These are phyloP conservation scores for Neolamprologus falcicula DNA, from an alignment of 2,113 vertebrate species.

Conservation along the genomic window DNA sequence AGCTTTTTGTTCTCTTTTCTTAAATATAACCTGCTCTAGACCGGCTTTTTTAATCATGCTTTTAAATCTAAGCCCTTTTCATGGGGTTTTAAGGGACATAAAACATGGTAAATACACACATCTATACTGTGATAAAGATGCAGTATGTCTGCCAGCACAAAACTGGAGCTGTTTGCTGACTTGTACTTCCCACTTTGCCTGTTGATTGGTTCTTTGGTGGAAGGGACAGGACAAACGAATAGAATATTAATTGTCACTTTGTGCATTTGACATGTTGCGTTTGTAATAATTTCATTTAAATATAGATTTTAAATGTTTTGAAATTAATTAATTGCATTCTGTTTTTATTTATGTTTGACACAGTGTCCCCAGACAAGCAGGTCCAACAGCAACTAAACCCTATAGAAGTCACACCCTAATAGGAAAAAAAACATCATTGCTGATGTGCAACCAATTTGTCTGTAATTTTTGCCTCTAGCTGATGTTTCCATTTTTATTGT, in stretches of 20 bases:
- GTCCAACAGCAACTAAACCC: not conserved
- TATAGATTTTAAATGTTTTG: not conserved
- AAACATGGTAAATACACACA: not conserved
- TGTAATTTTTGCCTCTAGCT: not conserved
- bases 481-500: not conserved
- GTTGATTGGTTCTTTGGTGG: not conserved
- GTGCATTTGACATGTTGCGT: fast-evolving
- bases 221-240: not conserved
- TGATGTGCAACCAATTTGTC: not conserved
- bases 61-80: not conserved
- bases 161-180: not conserved
- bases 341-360: not conserved
- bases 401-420: not conserved
- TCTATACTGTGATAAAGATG: not conserved
- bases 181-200: not conserved
- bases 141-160: not conserved
- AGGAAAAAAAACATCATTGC: not conserved
- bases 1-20: not conserved
- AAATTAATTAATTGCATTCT: not conserved
- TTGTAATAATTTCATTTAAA: not conserved
- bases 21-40: not conserved
- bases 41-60: not conserved
- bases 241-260: not conserved
- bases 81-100: not conserved
- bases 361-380: not conserved